These are phyloP conservation scores for Exaiptasia diaphana DNA, from an alignment of 64 coral and sea anemone genomes.

Conservation along the genomic window DNA sequence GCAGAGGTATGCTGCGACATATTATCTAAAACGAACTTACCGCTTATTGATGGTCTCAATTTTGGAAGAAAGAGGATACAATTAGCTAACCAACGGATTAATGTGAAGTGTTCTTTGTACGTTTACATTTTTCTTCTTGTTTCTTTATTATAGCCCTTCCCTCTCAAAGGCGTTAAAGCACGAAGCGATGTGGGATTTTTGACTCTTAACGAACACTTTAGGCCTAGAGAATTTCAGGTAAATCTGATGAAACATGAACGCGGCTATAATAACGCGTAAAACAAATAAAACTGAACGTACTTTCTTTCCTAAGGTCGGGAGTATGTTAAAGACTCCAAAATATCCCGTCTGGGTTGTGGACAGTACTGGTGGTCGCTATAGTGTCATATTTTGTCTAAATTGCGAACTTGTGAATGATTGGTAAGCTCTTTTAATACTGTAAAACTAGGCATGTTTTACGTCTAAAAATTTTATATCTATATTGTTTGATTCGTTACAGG, in stretches of 20 bases:
- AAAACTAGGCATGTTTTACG: neutral
- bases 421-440: neutral
- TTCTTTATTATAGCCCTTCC: slow-evolving; percentile 23
- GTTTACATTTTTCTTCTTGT: too few species aligned
- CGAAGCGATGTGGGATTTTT: slow-evolving; percentile 80
- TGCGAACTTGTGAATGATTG: slow-evolving; percentile 79
- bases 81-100: too few species aligned
- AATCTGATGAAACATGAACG: too few species aligned
- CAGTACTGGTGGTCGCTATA: slow-evolving; percentile 57
- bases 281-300: neutral
- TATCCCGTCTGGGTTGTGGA: slow-evolving; percentile 80
- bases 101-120: too few species aligned
- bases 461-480: neutral
- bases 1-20: too few species aligned
- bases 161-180: slow-evolving; percentile 63
- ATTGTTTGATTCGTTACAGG: slow-evolving; percentile 13
- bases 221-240: slow-evolving; percentile 57
- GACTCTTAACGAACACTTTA: slow-evolving; percentile 52
- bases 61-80: too few species aligned
- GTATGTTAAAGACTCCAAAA: slow-evolving; percentile 83
- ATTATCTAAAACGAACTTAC: too few species aligned
- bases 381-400: slow-evolving; percentile 71
- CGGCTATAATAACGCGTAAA: neutral
- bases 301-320: slow-evolving; percentile 53
- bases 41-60: too few species aligned